These are phyloP conservation scores for Hemaris fuciformis DNA, from an alignment of 2,888 invertebrate genomes.

Conservation along the genomic window DNA sequence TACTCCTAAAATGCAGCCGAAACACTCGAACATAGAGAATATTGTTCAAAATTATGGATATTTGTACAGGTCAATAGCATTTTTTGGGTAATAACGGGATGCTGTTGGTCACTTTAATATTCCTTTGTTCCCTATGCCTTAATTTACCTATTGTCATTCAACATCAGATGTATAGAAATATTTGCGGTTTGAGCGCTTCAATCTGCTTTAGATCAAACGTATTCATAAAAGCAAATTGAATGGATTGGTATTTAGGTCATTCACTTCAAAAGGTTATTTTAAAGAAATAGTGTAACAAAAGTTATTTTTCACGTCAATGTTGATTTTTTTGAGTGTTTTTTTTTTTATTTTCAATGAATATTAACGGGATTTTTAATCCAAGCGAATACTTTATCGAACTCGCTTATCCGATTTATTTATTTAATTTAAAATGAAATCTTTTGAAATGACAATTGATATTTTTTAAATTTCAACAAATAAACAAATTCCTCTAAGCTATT, in stretches of 20 bases:
- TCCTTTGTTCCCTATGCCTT: neutral
- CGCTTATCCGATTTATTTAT: too few species aligned
- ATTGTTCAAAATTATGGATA: neutral
- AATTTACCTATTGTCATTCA: neutral
- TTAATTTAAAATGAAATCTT: too few species aligned
- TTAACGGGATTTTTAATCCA: neutral
- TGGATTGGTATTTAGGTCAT: slow-evolving; percentile 6
- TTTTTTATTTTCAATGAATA: neutral
- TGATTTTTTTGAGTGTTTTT: neutral
- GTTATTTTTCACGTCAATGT: neutral
- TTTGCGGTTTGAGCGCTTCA: slow-evolving; percentile 1
- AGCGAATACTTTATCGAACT: too few species aligned
- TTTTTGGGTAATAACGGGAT: neutral
- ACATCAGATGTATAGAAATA: neutral
- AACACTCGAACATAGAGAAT: neutral
- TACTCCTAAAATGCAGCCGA: neutral
- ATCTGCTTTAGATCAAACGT: slow-evolving; percentile 6
- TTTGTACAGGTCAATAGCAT: neutral
- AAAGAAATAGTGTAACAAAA: neutral
- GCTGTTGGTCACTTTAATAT: neutral
- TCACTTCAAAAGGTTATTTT: neutral
- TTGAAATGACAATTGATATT: too few species aligned
- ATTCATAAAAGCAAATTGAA: slow-evolving; percentile 2
- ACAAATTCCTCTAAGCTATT: neutral
- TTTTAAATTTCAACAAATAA: too few species aligned